Percentiles rank a stretch among this genome's conserved stretches.
Conservation (phyloP, 2,797 vertebrate species). For the Varecia variegata region DNA sequence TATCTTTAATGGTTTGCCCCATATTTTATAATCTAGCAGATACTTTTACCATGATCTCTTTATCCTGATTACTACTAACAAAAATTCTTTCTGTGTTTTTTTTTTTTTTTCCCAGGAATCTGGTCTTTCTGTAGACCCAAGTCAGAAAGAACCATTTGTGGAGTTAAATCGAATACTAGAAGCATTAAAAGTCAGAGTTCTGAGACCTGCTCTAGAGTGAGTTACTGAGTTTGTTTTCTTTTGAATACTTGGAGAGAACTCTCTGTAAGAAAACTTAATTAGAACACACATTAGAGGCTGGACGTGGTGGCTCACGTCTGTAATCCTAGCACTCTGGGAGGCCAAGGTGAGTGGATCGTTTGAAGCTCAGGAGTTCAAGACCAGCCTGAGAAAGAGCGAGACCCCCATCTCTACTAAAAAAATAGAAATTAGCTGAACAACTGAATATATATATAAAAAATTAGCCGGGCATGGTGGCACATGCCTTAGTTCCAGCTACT, state of each 20-base stretch:
- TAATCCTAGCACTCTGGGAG: too few species aligned
- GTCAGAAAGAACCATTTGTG: slow-evolving; percentile 91
- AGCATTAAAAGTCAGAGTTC: slow-evolving; percentile 90
- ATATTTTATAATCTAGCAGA: slow-evolving; percentile 7
- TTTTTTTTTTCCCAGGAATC: slow-evolving; percentile 83
- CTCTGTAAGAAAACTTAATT: slow-evolving; percentile 3
- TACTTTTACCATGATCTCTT: neutral
- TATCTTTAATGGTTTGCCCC: neutral
- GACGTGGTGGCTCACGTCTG: too few species aligned
- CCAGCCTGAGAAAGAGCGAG: too few species aligned
- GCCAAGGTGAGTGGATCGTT: too few species aligned
- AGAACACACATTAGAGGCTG: neutral
- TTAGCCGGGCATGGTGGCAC: too few species aligned
- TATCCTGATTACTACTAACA: slow-evolving; percentile 23
- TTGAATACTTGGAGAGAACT: slow-evolving; percentile 12
- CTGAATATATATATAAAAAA: too few species aligned
- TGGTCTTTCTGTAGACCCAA: slow-evolving; percentile 89
- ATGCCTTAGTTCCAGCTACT: too few species aligned
- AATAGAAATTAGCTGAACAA: too few species aligned
- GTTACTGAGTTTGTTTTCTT: slow-evolving; percentile 66
- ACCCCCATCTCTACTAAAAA: too few species aligned
- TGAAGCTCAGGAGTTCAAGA: too few species aligned
- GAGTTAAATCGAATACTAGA: slow-evolving; percentile 91
- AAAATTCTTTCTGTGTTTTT: neutral
- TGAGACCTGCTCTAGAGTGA: slow-evolving; percentile 90